A percentile compares a stretch with the other conserved stretches of the same genome.
phyloP scores from a whole-genome alignment of 1,140 invertebrate genomes.

The Drosophila tristis region DNA sequence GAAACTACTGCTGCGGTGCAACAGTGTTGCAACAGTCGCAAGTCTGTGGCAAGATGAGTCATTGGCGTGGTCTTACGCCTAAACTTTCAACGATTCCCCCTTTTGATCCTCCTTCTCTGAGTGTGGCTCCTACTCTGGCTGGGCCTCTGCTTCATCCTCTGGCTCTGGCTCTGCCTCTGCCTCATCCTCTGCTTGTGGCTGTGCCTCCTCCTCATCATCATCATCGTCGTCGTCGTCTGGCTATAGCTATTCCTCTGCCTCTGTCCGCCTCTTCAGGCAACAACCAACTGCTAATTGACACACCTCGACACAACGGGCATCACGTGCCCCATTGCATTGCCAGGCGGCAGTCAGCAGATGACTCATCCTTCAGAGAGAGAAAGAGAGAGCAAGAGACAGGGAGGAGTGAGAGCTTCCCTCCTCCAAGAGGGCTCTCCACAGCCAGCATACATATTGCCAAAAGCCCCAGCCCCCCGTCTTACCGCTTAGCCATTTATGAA shows the following conservation, averaged over 20 bases:
- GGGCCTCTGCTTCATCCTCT: too few relatives aligned
- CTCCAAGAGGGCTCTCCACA: slow-evolving; percentile 1
- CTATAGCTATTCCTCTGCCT: slow-evolving; percentile 3
- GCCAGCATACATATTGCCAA: slow-evolving; percentile 65
- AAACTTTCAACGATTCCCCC: too few relatives aligned
- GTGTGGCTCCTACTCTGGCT: too few relatives aligned
- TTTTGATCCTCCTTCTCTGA: too few relatives aligned
- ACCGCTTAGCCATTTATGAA: slow-evolving; percentile 71
- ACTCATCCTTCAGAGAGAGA: slow-evolving; percentile 35
- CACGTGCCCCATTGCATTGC: slow-evolving; percentile 58
- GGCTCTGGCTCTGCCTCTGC: too few relatives aligned
- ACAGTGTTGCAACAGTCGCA: too few relatives aligned
- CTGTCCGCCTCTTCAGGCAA: slow-evolving; percentile 47
- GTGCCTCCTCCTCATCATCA: slow-evolving; percentile 10
- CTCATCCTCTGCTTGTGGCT: too few relatives aligned
- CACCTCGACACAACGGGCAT: slow-evolving; percentile 69
- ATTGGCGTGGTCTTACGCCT: too few relatives aligned
- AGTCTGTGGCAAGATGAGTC: too few relatives aligned
- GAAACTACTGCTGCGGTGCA: too few relatives aligned
- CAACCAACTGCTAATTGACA: slow-evolving; percentile 79
- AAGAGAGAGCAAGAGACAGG: too few relatives aligned
- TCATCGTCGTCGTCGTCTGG: slow-evolving; percentile 1
- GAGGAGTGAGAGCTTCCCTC: too few relatives aligned
- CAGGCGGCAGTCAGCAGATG: slow-evolving; percentile 37
- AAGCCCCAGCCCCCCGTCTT: slow-evolving; percentile 37